Conservation (phyloP, 37 sponge, comb jelly and placozoan species). For the Corticium candelabrum region DNA sequence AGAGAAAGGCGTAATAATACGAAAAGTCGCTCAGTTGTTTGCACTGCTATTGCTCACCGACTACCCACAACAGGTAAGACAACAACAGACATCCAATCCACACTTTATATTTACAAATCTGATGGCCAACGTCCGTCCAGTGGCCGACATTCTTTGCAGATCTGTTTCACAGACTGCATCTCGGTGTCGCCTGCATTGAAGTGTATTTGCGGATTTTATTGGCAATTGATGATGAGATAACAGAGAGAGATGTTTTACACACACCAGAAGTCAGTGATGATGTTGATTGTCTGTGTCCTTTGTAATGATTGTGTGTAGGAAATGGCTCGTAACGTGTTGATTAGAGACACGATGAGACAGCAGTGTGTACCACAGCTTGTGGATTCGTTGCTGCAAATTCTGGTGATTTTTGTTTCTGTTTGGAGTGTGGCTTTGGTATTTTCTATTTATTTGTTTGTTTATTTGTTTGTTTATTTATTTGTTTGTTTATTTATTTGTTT, state of each 20-base stretch:
- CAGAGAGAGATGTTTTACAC: conserved; percentile 60
- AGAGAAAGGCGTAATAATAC: background rate
- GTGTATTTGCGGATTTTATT: conserved; percentile 60
- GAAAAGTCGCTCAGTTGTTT: background rate
- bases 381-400: conserved; percentile 71
- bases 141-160: conserved; percentile 73
- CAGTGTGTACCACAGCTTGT: conserved; percentile 67
- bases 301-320: conserved; percentile 36
- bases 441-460: too few species aligned
- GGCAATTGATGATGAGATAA: conserved; percentile 67
- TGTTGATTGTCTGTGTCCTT: background rate
- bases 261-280: background rate
- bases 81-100: too few species aligned
- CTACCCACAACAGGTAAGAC: background rate
- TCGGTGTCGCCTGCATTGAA: conserved; percentile 34
- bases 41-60: background rate
- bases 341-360: conserved; percentile 81
- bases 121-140: conserved; percentile 26
- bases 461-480: too few species aligned
- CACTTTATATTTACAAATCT: too few species aligned
- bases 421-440: background rate
- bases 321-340: conserved; percentile 49
- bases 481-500: too few species aligned
- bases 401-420: background rate
- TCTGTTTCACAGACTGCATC: conserved; percentile 7